Percentiles rank a stretch among this genome's conserved stretches.
Conservation (phyloP, 2,113 vertebrate genomes). For the Cariama cristata region DNA sequence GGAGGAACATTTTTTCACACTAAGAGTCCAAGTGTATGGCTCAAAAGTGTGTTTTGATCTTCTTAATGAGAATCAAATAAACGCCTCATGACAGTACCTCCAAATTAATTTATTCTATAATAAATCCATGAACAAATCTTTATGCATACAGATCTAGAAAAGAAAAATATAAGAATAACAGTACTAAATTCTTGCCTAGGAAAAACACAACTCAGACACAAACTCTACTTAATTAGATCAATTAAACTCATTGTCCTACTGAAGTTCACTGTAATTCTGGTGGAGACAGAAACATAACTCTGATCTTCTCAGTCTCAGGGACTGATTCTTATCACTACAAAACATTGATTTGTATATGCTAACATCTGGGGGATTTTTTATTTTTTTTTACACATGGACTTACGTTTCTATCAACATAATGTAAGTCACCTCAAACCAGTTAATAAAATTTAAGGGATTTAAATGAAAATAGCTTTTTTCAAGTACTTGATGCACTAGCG, state of each 20-base stretch:
- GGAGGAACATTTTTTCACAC: neutral
- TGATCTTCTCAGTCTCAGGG: neutral
- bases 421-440: neutral
- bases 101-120: conserved; percentile 25
- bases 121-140: neutral
- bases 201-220: neutral
- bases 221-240: neutral
- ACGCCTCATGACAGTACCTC: neutral
- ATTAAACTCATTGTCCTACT: neutral
- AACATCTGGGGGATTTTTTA: neutral
- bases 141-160: neutral
- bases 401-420: neutral
- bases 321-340: neutral
- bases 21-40: neutral
- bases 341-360: neutral
- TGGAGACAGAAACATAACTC: neutral
- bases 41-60: conserved; percentile 38
- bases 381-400: neutral
- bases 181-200: neutral
- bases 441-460: neutral
- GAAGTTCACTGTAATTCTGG: neutral
- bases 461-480: neutral
- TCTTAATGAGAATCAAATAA: conserved; percentile 30
- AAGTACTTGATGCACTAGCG: neutral
- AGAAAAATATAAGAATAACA: neutral